phyloP scores from a whole-genome alignment of 92 coral and sea anemone species.

The Galaxea fascicularis region DNA sequence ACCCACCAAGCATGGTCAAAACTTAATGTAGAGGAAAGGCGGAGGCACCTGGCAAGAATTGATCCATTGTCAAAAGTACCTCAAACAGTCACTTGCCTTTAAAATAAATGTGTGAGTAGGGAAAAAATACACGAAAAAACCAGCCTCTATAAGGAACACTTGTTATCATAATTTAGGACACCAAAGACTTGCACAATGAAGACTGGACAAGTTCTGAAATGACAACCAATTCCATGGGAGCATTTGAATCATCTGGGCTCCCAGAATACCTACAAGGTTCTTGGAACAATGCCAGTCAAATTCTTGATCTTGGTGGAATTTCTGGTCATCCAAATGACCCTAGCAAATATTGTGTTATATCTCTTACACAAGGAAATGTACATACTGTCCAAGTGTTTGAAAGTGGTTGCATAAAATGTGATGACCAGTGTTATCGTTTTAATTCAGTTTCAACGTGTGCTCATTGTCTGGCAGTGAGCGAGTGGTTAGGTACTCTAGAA shows the following conservation, averaged over 20 bases:
- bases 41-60: background rate
- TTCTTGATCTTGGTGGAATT: slow-evolving; percentile 47
- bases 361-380: slow-evolving; percentile 24
- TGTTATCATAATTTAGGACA: background rate
- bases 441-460: background rate
- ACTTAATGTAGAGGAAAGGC: slow-evolving; percentile 16
- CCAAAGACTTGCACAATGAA: background rate
- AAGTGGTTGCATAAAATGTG: background rate
- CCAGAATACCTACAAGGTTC: slow-evolving; percentile 39
- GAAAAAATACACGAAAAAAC: background rate
- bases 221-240: slow-evolving; percentile 1
- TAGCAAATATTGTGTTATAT: slow-evolving; percentile 23
- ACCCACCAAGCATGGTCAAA: slow-evolving; percentile 14
- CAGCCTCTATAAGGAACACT: slow-evolving; percentile 14
- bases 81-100: background rate
- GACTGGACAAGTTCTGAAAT: background rate
- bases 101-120: slow-evolving; percentile 7
- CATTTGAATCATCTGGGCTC: slow-evolving; percentile 35
- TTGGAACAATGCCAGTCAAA: slow-evolving; percentile 44
- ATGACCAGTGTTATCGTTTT: background rate
- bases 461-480: background rate
- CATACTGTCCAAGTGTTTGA: slow-evolving; percentile 40
- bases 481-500: background rate
- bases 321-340: slow-evolving; percentile 35
- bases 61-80: background rate